Percentiles rank a stretch among this genome's conserved stretches.
Conservation (phyloP, 2,888 invertebrate genomes). For the Leucania comma region DNA sequence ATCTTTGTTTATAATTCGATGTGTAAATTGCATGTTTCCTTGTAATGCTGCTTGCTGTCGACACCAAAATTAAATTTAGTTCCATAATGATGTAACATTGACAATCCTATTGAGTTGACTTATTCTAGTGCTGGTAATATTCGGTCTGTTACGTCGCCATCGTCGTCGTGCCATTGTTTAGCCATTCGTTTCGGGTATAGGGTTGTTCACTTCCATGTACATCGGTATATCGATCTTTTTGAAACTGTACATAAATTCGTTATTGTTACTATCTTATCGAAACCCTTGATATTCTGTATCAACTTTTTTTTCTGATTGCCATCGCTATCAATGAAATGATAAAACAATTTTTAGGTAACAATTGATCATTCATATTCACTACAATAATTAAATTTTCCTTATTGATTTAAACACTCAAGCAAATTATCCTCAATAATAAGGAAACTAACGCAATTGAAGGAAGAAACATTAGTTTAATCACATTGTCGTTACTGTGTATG, state of each 20-base stretch:
- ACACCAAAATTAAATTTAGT: constrained; percentile 6
- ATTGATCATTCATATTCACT: background rate
- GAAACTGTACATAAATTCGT: background rate
- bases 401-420: constrained; percentile 7
- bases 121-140: constrained; percentile 37
- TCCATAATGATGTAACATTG: constrained; percentile 48
- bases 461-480: background rate
- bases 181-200: constrained; percentile 32
- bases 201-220: constrained; percentile 19
- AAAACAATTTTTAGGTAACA: background rate
- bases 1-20: background rate
- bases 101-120: constrained; percentile 25
- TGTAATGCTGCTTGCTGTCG: constrained; percentile 6
- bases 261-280: background rate
- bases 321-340: background rate
- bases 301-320: background rate
- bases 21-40: background rate
- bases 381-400: background rate
- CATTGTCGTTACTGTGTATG: background rate
- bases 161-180: constrained; percentile 48
- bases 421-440: constrained; percentile 25
- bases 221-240: background rate
- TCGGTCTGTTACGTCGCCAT: constrained; percentile 41
- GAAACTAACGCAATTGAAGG: constrained; percentile 1
- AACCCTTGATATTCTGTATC: too few relatives aligned